Conservation (phyloP, 2,797 vertebrate genomes). For the Epinephelus malabaricus region DNA sequence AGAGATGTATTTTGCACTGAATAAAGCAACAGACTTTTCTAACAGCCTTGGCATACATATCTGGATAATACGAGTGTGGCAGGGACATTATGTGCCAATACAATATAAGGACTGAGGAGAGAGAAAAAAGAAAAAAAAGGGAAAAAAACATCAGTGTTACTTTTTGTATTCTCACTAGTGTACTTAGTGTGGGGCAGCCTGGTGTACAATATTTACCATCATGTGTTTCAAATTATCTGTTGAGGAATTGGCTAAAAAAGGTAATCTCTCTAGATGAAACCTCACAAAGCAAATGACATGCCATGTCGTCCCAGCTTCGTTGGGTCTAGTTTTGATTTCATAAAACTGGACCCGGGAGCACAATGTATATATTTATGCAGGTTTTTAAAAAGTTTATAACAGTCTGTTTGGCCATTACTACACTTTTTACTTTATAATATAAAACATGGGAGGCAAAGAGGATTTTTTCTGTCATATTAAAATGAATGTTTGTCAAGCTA, state of each 20-base stretch:
- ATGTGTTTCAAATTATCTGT: slow-evolving; percentile 98
- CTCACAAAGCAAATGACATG: slow-evolving; percentile 96
- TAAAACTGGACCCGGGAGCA: slow-evolving; percentile 97
- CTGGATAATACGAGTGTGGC: slow-evolving; percentile 91
- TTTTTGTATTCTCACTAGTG: slow-evolving; percentile 95
- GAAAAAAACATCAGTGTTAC: slow-evolving; percentile 87
- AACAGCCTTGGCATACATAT: slow-evolving; percentile 93
- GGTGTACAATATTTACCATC: slow-evolving; percentile 99
- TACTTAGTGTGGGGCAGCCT: slow-evolving; percentile 95
- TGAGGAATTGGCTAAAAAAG: slow-evolving; percentile 95
- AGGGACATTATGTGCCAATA: slow-evolving; percentile 94
- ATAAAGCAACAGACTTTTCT: slow-evolving; percentile 91
- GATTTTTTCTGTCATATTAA: slow-evolving; percentile 99
- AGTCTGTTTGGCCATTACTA: slow-evolving; percentile 99
- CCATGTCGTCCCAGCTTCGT: slow-evolving; percentile 99
- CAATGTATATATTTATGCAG: slow-evolving; percentile 99
- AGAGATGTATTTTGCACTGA: slow-evolving; percentile 95
- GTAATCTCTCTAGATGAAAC: slow-evolving; percentile 95
- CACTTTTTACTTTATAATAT: slow-evolving; percentile 99
- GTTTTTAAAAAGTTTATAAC: slow-evolving; percentile 99
- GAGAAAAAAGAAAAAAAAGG: slow-evolving; percentile 62
- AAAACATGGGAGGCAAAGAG: slow-evolving; percentile 92
- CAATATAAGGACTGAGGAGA: slow-evolving; percentile 82
- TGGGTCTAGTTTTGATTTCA: slow-evolving; percentile 97
- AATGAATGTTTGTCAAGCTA: slow-evolving; percentile 99